A percentile compares a stretch with the other conserved stretches of the same genome.
These are phyloP conservation scores for Hyposmocoma kahamanoa DNA, from an alignment of 1,140 invertebrate genomes.

Conservation along the genomic window DNA sequence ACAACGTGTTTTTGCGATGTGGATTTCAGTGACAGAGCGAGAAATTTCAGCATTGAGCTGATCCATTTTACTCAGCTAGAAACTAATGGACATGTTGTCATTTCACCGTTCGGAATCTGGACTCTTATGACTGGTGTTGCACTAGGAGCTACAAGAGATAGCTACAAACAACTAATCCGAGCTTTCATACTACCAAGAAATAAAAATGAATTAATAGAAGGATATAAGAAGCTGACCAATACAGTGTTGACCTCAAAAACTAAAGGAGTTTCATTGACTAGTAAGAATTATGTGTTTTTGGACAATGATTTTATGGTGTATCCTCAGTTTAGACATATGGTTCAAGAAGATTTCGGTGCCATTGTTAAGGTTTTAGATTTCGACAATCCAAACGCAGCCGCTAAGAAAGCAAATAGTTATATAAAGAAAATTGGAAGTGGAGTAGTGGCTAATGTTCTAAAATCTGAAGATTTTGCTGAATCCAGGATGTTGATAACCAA, in stretches of 20 bases:
- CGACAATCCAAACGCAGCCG: constrained; percentile 37
- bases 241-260: constrained; percentile 33
- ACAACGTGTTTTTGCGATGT: too few species aligned
- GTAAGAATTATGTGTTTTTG: constrained; percentile 55
- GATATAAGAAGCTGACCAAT: constrained; percentile 42
- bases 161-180: constrained; percentile 27
- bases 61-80: constrained; percentile 43
- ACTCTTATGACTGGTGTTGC: constrained; percentile 52
- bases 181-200: constrained; percentile 47
- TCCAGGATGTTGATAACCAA: constrained; percentile 84
- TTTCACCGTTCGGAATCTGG: constrained; percentile 63
- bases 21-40: constrained; percentile 49
- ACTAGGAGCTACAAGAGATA: constrained; percentile 39
- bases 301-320: constrained; percentile 44
- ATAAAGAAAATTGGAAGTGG: constrained; percentile 50
- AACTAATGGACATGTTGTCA: constrained; percentile 51
- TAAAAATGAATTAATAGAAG: constrained; percentile 29
- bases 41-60: constrained; percentile 60
- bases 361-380: constrained; percentile 47
- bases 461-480: constrained; percentile 64
- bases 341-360: constrained; percentile 43
- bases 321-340: constrained; percentile 24
- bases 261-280: constrained; percentile 37
- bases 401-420: constrained; percentile 34
- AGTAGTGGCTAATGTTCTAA: constrained; percentile 47